phyloP scores from a whole-genome alignment of 2,797 vertebrate species.

The Peromyscus aztecus region DNA sequence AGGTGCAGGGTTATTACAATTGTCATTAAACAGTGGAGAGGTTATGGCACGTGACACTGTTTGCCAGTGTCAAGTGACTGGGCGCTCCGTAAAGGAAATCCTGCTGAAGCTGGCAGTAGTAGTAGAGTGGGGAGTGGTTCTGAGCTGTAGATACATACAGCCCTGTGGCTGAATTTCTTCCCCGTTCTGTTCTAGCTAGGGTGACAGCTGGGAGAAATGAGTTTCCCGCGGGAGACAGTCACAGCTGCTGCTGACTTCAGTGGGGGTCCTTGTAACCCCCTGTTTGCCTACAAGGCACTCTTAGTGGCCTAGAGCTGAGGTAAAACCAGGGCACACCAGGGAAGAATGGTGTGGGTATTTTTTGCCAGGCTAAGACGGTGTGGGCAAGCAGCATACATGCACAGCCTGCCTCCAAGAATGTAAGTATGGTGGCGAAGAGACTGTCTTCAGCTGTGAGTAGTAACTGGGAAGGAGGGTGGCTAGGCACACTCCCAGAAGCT shows the following conservation, averaged over 20 bases:
- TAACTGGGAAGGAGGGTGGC: neutral
- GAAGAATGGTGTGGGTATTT: too few relatives aligned
- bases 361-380: neutral
- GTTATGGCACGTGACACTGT: neutral
- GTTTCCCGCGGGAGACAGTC: neutral
- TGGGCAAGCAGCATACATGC: too few relatives aligned
- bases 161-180: neutral
- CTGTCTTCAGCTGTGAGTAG: neutral
- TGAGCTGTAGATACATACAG: neutral
- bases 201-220: neutral
- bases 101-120: neutral
- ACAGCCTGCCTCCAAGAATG: neutral
- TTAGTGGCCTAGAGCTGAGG: neutral
- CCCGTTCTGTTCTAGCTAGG: neutral
- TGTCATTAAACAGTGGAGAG: neutral
- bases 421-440: neutral
- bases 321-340: neutral
- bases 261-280: neutral
- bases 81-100: neutral
- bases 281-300: neutral
- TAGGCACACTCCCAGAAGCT: neutral
- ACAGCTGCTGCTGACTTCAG: too few relatives aligned
- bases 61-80: neutral
- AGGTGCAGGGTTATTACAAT: neutral
- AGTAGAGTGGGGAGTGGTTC: neutral